Conservation (phyloP, 2,797 vertebrate genomes). For the Channallabes apus region DNA sequence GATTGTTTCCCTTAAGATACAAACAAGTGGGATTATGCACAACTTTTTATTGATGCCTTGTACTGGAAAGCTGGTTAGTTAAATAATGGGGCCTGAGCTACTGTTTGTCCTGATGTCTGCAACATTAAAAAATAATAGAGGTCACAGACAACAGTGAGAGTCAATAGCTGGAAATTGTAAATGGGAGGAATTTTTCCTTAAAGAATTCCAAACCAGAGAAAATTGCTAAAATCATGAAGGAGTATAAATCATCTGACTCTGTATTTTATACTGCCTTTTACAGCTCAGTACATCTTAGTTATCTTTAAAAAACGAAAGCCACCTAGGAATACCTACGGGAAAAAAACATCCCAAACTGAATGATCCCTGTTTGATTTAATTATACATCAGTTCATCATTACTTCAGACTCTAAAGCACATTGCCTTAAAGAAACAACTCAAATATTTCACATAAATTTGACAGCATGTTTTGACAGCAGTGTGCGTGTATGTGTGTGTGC, state of each 20-base stretch:
- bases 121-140: conserved; percentile 29
- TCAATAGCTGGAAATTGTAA: conserved; percentile 26
- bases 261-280: conserved; percentile 19
- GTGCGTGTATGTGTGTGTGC: conserved; percentile 32
- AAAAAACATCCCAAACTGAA: conserved; percentile 6
- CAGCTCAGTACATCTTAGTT: conserved; percentile 25
- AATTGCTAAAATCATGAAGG: conserved; percentile 20
- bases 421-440: conserved; percentile 24
- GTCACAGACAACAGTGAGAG: conserved; percentile 24
- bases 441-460: conserved; percentile 38
- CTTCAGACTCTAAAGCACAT: conserved; percentile 27
- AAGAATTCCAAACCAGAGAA: conserved; percentile 36
- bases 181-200: conserved; percentile 31
- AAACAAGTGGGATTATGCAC: conserved; percentile 50
- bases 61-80: conserved; percentile 27
- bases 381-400: conserved; percentile 25
- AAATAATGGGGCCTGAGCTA: conserved; percentile 31
- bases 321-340: not conserved
- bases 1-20: conserved; percentile 54
- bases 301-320: conserved; percentile 2
- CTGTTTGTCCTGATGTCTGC: conserved; percentile 21
- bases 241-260: conserved; percentile 6
- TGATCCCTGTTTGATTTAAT: conserved; percentile 18
- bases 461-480: conserved; percentile 20
- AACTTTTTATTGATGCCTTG: conserved; percentile 47